Evolutionary conservation across 2,113 vertebrate genomes (phyloP).

Genomic region (Vulpes ferrilata): DNA sequence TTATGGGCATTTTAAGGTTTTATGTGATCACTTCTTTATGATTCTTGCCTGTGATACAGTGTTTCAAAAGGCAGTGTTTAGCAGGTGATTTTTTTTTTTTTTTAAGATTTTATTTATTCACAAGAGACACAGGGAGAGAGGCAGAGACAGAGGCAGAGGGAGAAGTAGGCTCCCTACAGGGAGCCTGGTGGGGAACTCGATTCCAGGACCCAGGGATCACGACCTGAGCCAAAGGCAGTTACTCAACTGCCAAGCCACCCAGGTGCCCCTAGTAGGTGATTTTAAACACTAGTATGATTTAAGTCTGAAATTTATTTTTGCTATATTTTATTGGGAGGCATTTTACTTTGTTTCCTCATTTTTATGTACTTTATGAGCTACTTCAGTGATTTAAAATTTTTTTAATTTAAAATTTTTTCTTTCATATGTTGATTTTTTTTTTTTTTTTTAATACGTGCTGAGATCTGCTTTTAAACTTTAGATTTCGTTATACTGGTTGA

Average conservation of each 20-base stretch:
- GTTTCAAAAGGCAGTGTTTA: not conserved
- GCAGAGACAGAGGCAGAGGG: too few species aligned
- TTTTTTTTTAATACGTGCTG: not conserved
- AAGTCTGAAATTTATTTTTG: slow-evolving; percentile 5
- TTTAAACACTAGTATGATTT: not conserved
- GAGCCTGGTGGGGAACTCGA: too few species aligned
- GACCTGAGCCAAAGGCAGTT: too few species aligned
- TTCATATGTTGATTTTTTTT: not conserved
- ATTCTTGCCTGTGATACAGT: not conserved
- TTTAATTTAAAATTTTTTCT: not conserved
- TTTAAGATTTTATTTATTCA: too few species aligned
- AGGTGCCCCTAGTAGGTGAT: not conserved
- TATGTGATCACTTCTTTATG: not conserved
- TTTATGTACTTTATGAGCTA: not conserved
- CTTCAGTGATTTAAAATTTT: not conserved
- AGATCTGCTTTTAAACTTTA: not conserved
- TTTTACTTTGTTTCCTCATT: not conserved
- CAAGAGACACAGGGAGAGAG: too few species aligned
- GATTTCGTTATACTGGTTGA: not conserved
- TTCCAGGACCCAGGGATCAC: too few species aligned
- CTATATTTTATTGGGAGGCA: not conserved
- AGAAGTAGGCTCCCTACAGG: too few species aligned
- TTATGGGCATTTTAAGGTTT: not conserved
- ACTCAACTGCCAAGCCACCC: too few species aligned
- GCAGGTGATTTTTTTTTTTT: not conserved